A percentile compares a stretch with the other conserved stretches of the same genome.
Conservation (phyloP, 2,113 vertebrate genomes). For the Salvator merianae region DNA sequence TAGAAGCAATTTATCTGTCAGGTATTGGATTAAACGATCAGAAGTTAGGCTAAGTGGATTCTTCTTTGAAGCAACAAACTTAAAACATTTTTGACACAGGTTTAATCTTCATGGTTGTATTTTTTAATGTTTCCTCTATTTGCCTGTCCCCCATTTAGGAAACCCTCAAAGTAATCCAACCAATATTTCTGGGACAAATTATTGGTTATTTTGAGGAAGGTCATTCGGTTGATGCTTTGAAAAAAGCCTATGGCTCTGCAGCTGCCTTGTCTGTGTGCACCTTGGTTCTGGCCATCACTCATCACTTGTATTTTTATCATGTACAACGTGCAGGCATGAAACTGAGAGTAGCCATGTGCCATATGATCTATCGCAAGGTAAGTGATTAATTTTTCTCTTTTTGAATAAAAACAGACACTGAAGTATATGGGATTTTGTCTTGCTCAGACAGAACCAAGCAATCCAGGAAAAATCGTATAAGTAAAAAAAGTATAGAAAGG, state of each 20-base stretch:
- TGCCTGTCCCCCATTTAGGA: constrained; percentile 76
- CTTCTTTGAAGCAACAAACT: neutral
- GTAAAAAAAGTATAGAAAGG: too few relatives aligned
- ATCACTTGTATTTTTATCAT: constrained; percentile 90
- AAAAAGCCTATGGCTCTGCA: constrained; percentile 73
- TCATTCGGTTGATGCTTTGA: constrained; percentile 51
- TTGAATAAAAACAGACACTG: neutral
- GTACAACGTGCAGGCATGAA: constrained; percentile 89
- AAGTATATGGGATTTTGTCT: neutral
- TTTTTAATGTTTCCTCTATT: neutral
- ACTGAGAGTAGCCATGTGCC: constrained; percentile 90
- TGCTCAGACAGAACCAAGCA: neutral
- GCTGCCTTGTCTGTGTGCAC: constrained; percentile 77
- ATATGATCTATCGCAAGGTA: constrained; percentile 95
- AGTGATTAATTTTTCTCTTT: constrained; percentile 40
- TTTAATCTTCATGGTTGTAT: neutral
- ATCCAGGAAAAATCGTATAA: too few relatives aligned
- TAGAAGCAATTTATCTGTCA: too few relatives aligned
- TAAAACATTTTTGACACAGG: too few relatives aligned
- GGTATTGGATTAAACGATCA: neutral
- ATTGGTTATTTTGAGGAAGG: constrained; percentile 85
- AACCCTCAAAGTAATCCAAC: constrained; percentile 82
- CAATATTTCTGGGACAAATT: constrained; percentile 86
- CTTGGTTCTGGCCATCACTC: constrained; percentile 76
- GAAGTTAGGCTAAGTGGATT: neutral